Evolutionary conservation across 2,888 invertebrate genomes (phyloP), one percentile per base, ranked within the genome.

Genomic region (Luperina nickerlii): DNA sequence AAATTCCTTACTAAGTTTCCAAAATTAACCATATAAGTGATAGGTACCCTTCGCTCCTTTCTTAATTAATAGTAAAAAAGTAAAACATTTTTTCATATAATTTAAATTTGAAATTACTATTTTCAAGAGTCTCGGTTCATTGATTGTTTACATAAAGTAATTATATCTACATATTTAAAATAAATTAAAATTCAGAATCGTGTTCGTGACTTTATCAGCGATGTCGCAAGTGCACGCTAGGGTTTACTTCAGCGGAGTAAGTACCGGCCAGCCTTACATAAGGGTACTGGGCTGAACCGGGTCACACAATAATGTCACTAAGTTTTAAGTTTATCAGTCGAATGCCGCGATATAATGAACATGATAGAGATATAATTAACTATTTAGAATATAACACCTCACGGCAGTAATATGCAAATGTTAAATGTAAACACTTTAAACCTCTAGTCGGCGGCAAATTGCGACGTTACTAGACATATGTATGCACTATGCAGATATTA

Each of bases 251-350:
- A 81, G 62, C 70, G 63, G 45, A 76, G 87, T 85, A 84, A 76
- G 87, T 73, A 83, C 84, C 82, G 81, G 86, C 75, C 83, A 83
- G 66, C 78, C 79, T 91, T 90, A 89, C 75, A 83, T 88, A 88
- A 88, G 86, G 87, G 85, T 84, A 85, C 86, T 80, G 77, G 67
- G 74, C 63, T 74, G 70, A 91, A 89, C 84, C 79, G 80, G 89
- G 90, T 89, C 90, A 88, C 82, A 82, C 84, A 87, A 89, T 89
- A 86, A 87, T 84, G 83, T 88, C 88, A 88, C 77, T 84, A 71
- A 82, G 67, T 75, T 85, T 84, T 73, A 70, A 32, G n/a, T 69
- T 68, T 82, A 78, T 79, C 79, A 65, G 57, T 68, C 38, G 32
- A 79, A 74, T 72, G 57, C 66, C 24, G 38, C 62, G 42, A 57